A percentile compares a stretch with the other conserved stretches of the same genome.
Evolutionary conservation across 2,113 vertebrate genomes (phyloP).

Genomic region (Aegotheles bennettii): DNA sequence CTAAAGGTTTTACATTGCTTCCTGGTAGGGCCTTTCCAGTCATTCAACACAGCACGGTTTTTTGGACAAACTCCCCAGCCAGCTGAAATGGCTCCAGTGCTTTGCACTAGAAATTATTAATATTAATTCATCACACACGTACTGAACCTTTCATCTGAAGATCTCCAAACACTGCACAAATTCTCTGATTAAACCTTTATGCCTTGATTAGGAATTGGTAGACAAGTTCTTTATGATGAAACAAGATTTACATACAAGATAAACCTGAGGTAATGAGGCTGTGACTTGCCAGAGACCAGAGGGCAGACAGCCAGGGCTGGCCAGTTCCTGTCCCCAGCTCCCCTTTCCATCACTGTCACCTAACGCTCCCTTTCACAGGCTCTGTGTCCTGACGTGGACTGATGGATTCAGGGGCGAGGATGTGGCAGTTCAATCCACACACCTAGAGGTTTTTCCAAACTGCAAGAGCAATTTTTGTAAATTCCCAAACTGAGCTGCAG

Average conservation of each 20-base stretch:
- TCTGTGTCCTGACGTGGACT: accelerated
- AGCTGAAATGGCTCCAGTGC: not conserved
- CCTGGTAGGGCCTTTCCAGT: not conserved
- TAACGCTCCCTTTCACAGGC: accelerated
- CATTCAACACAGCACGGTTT: not conserved
- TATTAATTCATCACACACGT: not conserved
- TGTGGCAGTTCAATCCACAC: accelerated
- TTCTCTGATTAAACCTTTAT: not conserved
- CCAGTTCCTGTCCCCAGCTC: accelerated
- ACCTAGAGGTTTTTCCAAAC: not conserved
- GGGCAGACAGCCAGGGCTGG: accelerated
- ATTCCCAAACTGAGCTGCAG: not conserved
- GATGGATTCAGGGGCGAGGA: not conserved
- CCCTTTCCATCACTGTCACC: accelerated
- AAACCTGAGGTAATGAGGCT: not conserved
- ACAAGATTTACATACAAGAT: not conserved
- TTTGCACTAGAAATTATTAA: not conserved
- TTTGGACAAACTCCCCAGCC: not conserved
- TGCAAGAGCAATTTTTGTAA: not conserved
- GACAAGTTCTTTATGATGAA: not conserved
- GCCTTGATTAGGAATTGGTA: not conserved
- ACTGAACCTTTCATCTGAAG: not conserved
- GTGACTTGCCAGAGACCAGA: not conserved
- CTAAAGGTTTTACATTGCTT: not conserved
- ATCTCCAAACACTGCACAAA: slow-evolving; percentile 16